Conservation (phyloP, 2,113 vertebrate genomes). For the Jaculus jaculus region DNA sequence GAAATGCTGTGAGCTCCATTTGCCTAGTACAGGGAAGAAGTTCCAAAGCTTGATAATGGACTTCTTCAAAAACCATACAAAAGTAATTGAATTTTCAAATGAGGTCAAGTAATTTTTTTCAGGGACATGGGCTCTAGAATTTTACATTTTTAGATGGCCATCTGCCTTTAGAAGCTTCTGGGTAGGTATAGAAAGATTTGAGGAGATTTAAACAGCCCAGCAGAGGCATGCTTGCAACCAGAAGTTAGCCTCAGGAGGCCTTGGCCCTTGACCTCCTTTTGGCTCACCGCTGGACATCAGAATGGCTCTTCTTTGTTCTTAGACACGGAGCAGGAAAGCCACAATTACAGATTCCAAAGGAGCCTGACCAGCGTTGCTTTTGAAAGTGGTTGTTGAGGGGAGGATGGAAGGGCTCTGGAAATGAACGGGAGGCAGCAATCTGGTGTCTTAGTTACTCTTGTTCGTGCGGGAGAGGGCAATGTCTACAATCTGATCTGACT, state of each 20-base stretch:
- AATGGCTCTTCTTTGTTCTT: slow-evolving; percentile 56
- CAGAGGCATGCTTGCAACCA: slow-evolving; percentile 11
- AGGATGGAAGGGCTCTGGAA: background rate
- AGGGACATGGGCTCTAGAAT: background rate
- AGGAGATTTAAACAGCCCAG: background rate
- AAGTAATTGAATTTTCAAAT: slow-evolving; percentile 53
- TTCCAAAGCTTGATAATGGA: slow-evolving; percentile 23
- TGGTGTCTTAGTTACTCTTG: background rate
- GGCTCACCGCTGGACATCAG: slow-evolving; percentile 10
- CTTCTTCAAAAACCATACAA: slow-evolving; percentile 17
- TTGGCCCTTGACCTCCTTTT: background rate
- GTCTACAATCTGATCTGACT: background rate
- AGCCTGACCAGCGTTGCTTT: slow-evolving; percentile 48
- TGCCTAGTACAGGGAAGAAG: background rate
- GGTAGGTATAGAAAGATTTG: background rate
- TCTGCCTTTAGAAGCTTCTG: slow-evolving; percentile 11
- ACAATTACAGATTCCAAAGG: slow-evolving; percentile 64
- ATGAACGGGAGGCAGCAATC: background rate
- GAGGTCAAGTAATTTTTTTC: background rate
- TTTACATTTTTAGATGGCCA: slow-evolving; percentile 12
- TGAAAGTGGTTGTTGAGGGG: slow-evolving; percentile 29
- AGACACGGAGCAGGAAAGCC: slow-evolving; percentile 45
- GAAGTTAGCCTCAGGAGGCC: slow-evolving; percentile 19
- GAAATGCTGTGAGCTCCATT: background rate
- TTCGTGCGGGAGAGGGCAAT: background rate